Evolutionary conservation across 2,797 vertebrate species (phyloP), one percentile per base, ranked within the genome.

Genomic region (Tenualosa thibaudeaui): DNA sequence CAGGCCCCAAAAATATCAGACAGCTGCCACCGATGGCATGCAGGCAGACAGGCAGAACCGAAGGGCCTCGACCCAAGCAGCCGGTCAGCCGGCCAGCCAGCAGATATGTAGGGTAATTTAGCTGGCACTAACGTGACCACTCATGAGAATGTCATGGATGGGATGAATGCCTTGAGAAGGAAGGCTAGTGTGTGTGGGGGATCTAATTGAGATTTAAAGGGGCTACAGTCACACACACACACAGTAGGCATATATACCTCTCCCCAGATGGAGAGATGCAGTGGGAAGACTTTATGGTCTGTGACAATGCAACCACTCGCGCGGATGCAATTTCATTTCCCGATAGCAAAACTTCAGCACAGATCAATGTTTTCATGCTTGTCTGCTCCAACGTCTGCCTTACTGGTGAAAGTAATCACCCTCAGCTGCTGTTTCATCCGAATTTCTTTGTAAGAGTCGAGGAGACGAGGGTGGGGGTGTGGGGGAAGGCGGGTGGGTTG

Each of bases 1-100:
- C 89, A 86, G 88, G 87, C 91, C 93, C 93, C 89, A 46, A 92
- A 93, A 94, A 93, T 94, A 91, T 90, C 92, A 92, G 90, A 92
- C 93, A 93, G 91, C 92, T 93, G 92, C 89, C 88, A 71, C 85
- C 89, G 88, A 81, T 84, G 12, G 85, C 15, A 51, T 24, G 83
- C 62, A 53, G 31, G 22, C 50, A 83, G 81, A 46, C 37, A 65
- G 51, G 78, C 56, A 68, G 56, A 85, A 19, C 13, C 58, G 2
- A 56, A 54, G 19, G 19, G 54, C 54, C 54, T 71, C 26, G 4
- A 71, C 26, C 31, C 26, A 65, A 24, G 15, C 68, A 75, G 9
- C 68, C 68, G 31, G 9, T 3, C 68, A 75, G 68, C 40, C 71
- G 46, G 5, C 40, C 71, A 46, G 37, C 5, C 37, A 81, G 86